These are phyloP conservation scores for Sphaerophoria taeniata DNA, from an alignment of 2,888 invertebrate species.

Conservation along the genomic window DNA sequence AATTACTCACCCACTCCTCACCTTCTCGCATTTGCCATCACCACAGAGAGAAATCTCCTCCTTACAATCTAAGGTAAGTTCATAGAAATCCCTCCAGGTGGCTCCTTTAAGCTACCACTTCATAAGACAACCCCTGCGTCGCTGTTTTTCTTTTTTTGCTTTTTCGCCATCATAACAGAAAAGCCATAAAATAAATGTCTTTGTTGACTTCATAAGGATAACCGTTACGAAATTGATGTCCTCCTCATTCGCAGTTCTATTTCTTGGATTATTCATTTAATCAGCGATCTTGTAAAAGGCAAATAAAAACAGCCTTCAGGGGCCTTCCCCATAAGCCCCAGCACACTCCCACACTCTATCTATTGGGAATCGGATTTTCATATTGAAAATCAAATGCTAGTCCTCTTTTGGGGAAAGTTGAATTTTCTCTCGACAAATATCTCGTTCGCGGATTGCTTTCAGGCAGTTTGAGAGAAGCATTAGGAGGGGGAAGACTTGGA, in stretches of 20 bases:
- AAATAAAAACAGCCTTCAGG: conserved; percentile 28
- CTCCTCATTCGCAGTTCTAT: conserved; percentile 56
- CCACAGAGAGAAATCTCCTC: neutral
- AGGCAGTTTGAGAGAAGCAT: neutral
- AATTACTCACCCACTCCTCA: too few relatives aligned
- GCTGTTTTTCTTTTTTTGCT: neutral
- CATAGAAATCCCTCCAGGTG: conserved; percentile 30
- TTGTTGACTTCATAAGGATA: conserved; percentile 49
- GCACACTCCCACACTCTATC: too few relatives aligned
- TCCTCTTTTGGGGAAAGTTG: conserved; percentile 63
- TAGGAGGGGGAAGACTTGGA: neutral
- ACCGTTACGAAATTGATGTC: conserved; percentile 52
- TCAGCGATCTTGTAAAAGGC: conserved; percentile 46
- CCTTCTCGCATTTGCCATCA: too few relatives aligned
- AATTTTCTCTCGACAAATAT: conserved; percentile 63
- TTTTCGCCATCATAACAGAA: conserved; percentile 14
- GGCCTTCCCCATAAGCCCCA: neutral
- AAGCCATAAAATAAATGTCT: conserved; percentile 38
- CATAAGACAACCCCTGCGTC: neutral
- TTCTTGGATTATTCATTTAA: conserved; percentile 63
- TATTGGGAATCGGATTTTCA: neutral
- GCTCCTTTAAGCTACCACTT: conserved; percentile 16
- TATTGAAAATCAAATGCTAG: conserved; percentile 60
- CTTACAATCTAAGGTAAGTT: conserved; percentile 36
- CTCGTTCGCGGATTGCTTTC: neutral